These are phyloP conservation scores for Halichondria panicea DNA, from an alignment of 37 sponge, comb jelly and placozoan genomes.

Conservation along the genomic window DNA sequence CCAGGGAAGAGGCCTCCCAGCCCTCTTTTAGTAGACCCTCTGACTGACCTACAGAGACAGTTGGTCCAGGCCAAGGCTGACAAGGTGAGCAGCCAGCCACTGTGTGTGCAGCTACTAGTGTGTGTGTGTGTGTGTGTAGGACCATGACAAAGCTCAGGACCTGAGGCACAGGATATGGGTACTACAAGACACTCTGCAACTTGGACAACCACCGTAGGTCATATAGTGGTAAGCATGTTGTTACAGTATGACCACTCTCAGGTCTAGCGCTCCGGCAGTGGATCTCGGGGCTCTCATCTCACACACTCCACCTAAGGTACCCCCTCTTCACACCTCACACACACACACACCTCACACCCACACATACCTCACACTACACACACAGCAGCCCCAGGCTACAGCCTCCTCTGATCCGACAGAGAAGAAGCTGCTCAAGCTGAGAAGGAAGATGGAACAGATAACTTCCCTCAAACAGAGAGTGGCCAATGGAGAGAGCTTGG, in stretches of 20 bases:
- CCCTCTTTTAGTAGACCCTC: constrained; percentile 21
- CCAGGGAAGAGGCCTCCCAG: not conserved
- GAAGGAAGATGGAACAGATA: constrained; percentile 67
- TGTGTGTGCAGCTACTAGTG: not conserved
- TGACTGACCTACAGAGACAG: constrained; percentile 41
- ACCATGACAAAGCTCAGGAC: constrained; percentile 57
- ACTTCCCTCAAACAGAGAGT: constrained; percentile 40
- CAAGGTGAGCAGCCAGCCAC: constrained; percentile 27
- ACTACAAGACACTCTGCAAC: constrained; percentile 40
- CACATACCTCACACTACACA: no score
- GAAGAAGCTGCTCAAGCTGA: constrained; percentile 33
- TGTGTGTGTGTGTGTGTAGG: constrained; percentile 31
- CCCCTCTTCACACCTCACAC: no score
- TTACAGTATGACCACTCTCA: not conserved
- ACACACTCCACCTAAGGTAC: no score
- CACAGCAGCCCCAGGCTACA: no score
- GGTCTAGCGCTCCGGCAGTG: constrained; percentile 32
- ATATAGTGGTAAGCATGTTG: not conserved
- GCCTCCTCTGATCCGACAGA: constrained; percentile 5
- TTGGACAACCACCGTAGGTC: constrained; percentile 57
- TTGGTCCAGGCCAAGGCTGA: constrained; percentile 70
- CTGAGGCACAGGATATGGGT: constrained; percentile 66
- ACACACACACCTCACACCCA: no score
- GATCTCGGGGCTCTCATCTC: not conserved
- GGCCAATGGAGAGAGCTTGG: constrained; percentile 52